A percentile compares a stretch with the other conserved stretches of the same genome.
These are phyloP conservation scores for Eupithecia insigniata DNA, from an alignment of 2,888 invertebrate species.

Conservation along the genomic window DNA sequence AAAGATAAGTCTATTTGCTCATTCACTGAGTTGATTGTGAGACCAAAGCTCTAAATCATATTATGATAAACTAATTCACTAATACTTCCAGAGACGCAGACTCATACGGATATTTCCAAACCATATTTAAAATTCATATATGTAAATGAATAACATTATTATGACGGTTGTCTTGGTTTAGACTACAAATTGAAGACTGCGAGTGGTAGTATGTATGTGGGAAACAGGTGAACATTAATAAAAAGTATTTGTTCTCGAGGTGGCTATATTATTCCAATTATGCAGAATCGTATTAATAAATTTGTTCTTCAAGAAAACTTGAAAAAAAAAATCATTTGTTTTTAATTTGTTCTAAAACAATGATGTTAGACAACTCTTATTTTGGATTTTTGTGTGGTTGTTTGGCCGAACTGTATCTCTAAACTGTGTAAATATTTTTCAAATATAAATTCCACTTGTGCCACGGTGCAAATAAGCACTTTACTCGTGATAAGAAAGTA, in stretches of 20 bases:
- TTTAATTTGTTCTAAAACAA: background rate
- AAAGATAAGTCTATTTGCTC: background rate
- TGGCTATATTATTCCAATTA: slow-evolving; percentile 1
- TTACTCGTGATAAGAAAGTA: slow-evolving; percentile 33
- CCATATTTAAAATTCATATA: background rate
- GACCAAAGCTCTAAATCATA: background rate
- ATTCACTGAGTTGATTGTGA: background rate
- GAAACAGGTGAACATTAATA: slow-evolving; percentile 3
- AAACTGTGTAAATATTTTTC: slow-evolving; percentile 34
- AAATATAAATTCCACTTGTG: slow-evolving; percentile 42
- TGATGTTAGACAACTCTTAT: background rate
- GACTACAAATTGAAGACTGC: slow-evolving; percentile 24
- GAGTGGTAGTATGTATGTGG: slow-evolving; percentile 16
- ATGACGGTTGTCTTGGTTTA: slow-evolving; percentile 6
- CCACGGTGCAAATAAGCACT: slow-evolving; percentile 45
- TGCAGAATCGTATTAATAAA: slow-evolving; percentile 5
- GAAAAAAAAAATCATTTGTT: background rate
- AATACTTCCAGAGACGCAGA: background rate
- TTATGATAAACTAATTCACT: background rate
- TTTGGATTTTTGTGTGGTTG: slow-evolving; percentile 16
- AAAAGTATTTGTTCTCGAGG: background rate
- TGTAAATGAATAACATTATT: background rate
- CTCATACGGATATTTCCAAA: background rate
- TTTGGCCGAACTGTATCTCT: background rate
- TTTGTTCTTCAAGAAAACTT: background rate